Conservation (phyloP, 1,140 invertebrate genomes). For the Stegodyphus mimosarum region DNA sequence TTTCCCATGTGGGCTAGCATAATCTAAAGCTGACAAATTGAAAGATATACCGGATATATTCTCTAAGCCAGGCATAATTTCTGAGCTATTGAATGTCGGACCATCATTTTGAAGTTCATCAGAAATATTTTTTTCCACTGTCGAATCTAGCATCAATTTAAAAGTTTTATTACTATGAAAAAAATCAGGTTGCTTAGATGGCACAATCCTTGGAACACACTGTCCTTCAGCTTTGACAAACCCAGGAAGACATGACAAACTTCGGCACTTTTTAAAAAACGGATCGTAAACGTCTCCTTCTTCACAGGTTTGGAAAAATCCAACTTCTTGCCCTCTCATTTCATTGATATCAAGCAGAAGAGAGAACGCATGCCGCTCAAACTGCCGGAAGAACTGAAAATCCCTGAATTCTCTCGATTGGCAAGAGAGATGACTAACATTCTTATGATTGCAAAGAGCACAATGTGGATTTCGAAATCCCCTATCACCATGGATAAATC, state of each 20-base stretch:
- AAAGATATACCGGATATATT: neutral
- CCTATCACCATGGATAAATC: slow-evolving; percentile 13
- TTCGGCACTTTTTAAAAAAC: slow-evolving; percentile 71
- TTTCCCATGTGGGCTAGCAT: neutral
- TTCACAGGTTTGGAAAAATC: slow-evolving; percentile 64
- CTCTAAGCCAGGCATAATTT: neutral
- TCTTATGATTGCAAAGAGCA: slow-evolving; percentile 71
- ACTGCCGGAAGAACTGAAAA: slow-evolving; percentile 64
- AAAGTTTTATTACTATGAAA: neutral
- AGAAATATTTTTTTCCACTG: neutral
- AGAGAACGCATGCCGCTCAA: slow-evolving; percentile 70
- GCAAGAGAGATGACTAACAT: slow-evolving; percentile 68
- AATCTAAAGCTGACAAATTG: neutral
- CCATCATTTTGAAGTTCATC: neutral
- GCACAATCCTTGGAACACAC: slow-evolving; percentile 10
- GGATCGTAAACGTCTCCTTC: slow-evolving; percentile 71
- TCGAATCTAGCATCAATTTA: neutral
- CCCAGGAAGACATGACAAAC: slow-evolving; percentile 65
- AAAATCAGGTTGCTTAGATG: neutral
- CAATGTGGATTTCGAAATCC: slow-evolving; percentile 73
- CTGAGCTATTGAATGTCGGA: neutral
- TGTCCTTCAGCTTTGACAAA: neutral
- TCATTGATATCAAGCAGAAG: slow-evolving; percentile 71
- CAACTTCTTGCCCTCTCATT: slow-evolving; percentile 67
- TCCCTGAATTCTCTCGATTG: slow-evolving; percentile 56